Evolutionary conservation across 2,797 vertebrate genomes (phyloP).

Genomic region (Ctenopoma kingsleyae): DNA sequence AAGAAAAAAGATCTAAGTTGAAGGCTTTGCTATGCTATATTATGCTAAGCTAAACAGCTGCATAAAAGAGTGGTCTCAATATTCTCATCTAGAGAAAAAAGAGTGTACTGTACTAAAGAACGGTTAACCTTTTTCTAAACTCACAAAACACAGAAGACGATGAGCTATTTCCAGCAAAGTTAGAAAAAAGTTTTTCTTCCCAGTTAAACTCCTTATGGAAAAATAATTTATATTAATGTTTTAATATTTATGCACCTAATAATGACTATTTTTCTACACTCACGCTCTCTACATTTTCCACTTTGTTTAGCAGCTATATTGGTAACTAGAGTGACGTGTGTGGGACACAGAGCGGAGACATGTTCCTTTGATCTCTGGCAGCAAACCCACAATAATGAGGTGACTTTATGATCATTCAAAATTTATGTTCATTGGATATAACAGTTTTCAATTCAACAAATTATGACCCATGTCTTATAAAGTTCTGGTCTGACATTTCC

Average conservation of each 20-base stretch:
- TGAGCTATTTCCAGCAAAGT: too few species aligned
- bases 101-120: neutral
- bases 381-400: slow-evolving; percentile 54
- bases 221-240: too few species aligned
- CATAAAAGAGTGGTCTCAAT: too few species aligned
- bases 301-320: slow-evolving; percentile 34
- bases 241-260: slow-evolving; percentile 47
- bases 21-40: neutral
- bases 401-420: slow-evolving; percentile 55
- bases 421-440: slow-evolving; percentile 55
- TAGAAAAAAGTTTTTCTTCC: too few species aligned
- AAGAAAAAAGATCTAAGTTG: too few species aligned
- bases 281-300: neutral
- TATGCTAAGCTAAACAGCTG: neutral
- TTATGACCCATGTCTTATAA: slow-evolving; percentile 36
- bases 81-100: neutral
- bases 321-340: slow-evolving; percentile 47
- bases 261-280: slow-evolving; percentile 25
- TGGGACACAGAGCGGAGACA: slow-evolving; percentile 32
- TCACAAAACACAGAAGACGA: neutral
- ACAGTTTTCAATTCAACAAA: slow-evolving; percentile 58
- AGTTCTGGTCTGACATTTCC: slow-evolving; percentile 45
- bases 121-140: neutral
- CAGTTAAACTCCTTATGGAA: neutral
- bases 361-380: slow-evolving; percentile 52